phyloP scores from a whole-genome alignment of 1,140 invertebrate species.

The Bombus confusus region DNA sequence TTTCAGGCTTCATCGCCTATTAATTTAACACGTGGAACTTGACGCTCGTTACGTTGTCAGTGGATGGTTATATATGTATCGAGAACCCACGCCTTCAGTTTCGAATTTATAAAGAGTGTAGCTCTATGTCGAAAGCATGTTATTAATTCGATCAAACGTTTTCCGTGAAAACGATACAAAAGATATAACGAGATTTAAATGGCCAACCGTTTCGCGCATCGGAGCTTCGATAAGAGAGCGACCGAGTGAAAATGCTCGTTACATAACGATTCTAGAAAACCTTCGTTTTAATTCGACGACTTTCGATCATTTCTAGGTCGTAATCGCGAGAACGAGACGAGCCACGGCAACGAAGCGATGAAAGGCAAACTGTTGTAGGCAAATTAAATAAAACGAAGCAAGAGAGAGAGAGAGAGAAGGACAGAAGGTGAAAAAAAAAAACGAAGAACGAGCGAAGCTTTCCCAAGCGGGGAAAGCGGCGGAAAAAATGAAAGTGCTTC shows the following conservation, averaged over 20 bases:
- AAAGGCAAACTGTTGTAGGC: too few relatives aligned
- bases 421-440: not conserved
- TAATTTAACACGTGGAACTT: constrained; percentile 14
- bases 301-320: not conserved
- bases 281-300: not conserved
- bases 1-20: constrained; percentile 1
- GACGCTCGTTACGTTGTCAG: not conserved
- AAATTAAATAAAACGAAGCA: too few relatives aligned
- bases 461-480: constrained; percentile 72
- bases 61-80: not conserved
- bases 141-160: not conserved
- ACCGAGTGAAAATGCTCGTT: not conserved
- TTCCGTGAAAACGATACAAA: not conserved
- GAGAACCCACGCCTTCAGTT: not conserved
- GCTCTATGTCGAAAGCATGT: not conserved
- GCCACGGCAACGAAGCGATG: too few relatives aligned
- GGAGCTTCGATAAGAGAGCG: not conserved
- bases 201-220: not conserved
- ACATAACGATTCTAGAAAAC: not conserved
- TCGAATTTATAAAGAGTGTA: not conserved
- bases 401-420: too few relatives aligned
- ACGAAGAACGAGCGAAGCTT: constrained; percentile 53
- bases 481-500: constrained; percentile 67
- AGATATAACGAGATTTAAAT: not conserved
- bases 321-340: not conserved